Evolutionary conservation across 2,888 invertebrate genomes (phyloP).

Genomic region (Erynnis tages): DNA sequence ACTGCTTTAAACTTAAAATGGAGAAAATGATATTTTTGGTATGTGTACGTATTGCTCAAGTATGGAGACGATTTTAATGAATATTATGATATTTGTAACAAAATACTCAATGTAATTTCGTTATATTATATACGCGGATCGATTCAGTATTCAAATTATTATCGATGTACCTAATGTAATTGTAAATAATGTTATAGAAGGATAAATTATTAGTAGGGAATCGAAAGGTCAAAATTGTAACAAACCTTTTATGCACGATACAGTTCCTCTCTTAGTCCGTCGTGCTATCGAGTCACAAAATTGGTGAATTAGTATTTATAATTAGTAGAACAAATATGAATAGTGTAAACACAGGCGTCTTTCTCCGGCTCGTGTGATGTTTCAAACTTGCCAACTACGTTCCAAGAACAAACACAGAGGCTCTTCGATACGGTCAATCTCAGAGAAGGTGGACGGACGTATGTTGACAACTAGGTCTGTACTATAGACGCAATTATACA

Average conservation of each 20-base stretch:
- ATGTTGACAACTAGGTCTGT: conserved; percentile 60
- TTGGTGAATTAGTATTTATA: conserved; percentile 46
- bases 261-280: conserved; percentile 77
- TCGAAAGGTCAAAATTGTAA: conserved; percentile 69
- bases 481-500: conserved; percentile 61
- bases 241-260: conserved; percentile 74
- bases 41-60: conserved; percentile 75
- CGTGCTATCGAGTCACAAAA: conserved; percentile 71
- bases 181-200: conserved; percentile 53
- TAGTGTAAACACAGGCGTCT: conserved; percentile 49
- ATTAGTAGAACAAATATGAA: conserved; percentile 41
- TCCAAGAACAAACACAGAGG: conserved; percentile 53
- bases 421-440: conserved; percentile 52
- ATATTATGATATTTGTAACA: conserved; percentile 51
- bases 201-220: conserved; percentile 44
- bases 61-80: conserved; percentile 54
- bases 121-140: conserved; percentile 37
- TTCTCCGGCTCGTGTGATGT: conserved; percentile 51
- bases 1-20: conserved; percentile 61
- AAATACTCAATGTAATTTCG: conserved; percentile 52
- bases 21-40: conserved; percentile 73
- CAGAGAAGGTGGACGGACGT: conserved; percentile 54
- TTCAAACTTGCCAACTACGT: conserved; percentile 57
- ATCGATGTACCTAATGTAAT: conserved; percentile 52
- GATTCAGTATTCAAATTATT: conserved; percentile 43